Conservation (phyloP, 53 echinoderm and acorn worm species). For the Echinarachnius parma region DNA sequence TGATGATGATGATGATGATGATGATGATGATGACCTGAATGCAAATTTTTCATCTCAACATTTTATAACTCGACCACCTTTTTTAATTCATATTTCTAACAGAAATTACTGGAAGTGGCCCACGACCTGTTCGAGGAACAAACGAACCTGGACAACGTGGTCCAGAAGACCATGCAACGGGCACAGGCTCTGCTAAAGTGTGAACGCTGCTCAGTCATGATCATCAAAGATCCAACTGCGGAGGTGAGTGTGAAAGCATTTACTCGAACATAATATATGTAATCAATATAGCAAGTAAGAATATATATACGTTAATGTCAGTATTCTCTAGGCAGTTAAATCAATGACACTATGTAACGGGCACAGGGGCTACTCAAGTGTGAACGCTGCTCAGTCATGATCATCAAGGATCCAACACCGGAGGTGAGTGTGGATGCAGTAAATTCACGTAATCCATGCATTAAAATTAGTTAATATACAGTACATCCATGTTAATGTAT, state of each 20-base stretch:
- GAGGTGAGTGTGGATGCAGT: conserved; percentile 75
- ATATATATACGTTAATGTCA: too few species aligned
- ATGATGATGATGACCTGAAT: too few species aligned
- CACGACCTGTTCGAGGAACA: conserved; percentile 98
- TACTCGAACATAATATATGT: too few species aligned
- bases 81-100: not conserved
- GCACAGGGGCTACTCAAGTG: conserved; percentile 87
- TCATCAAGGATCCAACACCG: conserved; percentile 84
- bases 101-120: conserved; percentile 96
- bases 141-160: conserved; percentile 91
- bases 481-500: too few species aligned
- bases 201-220: conserved; percentile 93
- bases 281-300: too few species aligned
- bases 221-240: conserved; percentile 85
- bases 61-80: too few species aligned
- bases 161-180: conserved; percentile 97
- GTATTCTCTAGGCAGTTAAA: too few species aligned
- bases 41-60: too few species aligned
- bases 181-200: conserved; percentile 88
- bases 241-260: too few species aligned
- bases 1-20: too few species aligned
- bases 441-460: too few species aligned
- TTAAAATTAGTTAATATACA: too few species aligned
- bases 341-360: conserved; percentile 94
- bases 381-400: conserved; percentile 93